Evolutionary conservation across 2,113 vertebrate species (phyloP).

Genomic region (Limnothrissa miodon): DNA sequence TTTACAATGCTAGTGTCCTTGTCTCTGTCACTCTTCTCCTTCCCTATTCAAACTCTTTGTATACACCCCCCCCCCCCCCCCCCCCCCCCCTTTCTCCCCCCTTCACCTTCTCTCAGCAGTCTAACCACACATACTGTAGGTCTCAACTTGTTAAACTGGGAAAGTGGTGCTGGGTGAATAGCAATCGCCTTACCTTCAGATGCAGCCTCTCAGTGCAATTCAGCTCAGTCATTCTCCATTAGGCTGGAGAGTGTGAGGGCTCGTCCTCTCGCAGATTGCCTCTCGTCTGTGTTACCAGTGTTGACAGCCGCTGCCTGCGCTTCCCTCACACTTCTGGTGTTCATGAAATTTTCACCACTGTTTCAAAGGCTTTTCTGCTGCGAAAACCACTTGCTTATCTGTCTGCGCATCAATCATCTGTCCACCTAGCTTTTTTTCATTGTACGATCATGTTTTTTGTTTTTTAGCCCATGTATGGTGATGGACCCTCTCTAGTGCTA

Average conservation of each 20-base stretch:
- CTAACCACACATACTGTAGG: conserved; percentile 60
- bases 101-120: conserved; percentile 57
- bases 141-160: conserved; percentile 64
- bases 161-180: conserved; percentile 63
- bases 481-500: not conserved
- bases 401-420: not conserved
- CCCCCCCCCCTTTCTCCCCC: conserved; percentile 52
- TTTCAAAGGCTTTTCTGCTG: conserved; percentile 9
- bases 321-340: conserved; percentile 7
- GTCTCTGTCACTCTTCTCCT: conserved; percentile 58
- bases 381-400: conserved; percentile 8
- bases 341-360: conserved; percentile 7
- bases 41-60: conserved; percentile 59
- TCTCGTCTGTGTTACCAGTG: conserved; percentile 29
- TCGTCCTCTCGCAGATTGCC: conserved; percentile 55
- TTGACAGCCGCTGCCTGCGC: conserved; percentile 22
- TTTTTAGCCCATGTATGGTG: not conserved
- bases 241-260: conserved; percentile 65
- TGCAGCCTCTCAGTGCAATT: conserved; percentile 64
- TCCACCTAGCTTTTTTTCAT: not conserved
- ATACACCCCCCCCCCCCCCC: conserved; percentile 61
- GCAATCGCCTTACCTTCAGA: conserved; percentile 61
- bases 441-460: not conserved
- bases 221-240: conserved; percentile 71
- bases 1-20: conserved; percentile 50